Evolutionary conservation across 1,140 invertebrate genomes (phyloP).

Genomic region (Sminthurides bifidus): DNA sequence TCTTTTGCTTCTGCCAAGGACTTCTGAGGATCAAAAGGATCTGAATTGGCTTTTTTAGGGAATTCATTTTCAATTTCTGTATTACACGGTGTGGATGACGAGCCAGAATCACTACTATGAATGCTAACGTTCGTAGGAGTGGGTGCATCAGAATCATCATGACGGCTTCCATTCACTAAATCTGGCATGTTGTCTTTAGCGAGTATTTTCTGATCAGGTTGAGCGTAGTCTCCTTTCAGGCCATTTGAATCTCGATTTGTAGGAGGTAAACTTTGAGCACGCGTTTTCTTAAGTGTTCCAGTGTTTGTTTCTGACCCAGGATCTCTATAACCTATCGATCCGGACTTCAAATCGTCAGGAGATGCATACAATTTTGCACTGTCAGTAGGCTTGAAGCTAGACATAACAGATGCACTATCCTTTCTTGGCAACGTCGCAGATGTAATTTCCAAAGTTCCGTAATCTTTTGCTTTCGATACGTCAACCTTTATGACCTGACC

Average conservation of each 20-base stretch:
- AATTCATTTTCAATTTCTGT: not conserved
- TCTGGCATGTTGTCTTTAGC: slow-evolving; percentile 9
- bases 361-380: slow-evolving; percentile 78
- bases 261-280: slow-evolving; percentile 47
- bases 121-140: slow-evolving; percentile 14
- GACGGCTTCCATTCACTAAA: slow-evolving; percentile 12
- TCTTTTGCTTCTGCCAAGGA: slow-evolving; percentile 29
- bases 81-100: slow-evolving; percentile 1
- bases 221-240: slow-evolving; percentile 20
- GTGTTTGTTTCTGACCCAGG: not conserved
- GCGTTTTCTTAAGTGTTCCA: slow-evolving; percentile 29
- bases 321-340: slow-evolving; percentile 60
- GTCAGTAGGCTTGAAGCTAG: slow-evolving; percentile 69
- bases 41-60: not conserved
- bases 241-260: slow-evolving; percentile 33
- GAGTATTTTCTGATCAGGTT: not conserved
- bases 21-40: slow-evolving; percentile 22
- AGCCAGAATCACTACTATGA: slow-evolving; percentile 10
- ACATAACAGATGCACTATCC: slow-evolving; percentile 45
- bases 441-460: slow-evolving; percentile 31
- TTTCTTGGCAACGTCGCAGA: slow-evolving; percentile 8
- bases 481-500: slow-evolving; percentile 64
- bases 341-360: slow-evolving; percentile 65
- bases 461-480: slow-evolving; percentile 39
- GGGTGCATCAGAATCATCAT: slow-evolving; percentile 10